Evolutionary conservation across 2,113 vertebrate genomes (phyloP).

Genomic region (Otolemur garnettii): DNA sequence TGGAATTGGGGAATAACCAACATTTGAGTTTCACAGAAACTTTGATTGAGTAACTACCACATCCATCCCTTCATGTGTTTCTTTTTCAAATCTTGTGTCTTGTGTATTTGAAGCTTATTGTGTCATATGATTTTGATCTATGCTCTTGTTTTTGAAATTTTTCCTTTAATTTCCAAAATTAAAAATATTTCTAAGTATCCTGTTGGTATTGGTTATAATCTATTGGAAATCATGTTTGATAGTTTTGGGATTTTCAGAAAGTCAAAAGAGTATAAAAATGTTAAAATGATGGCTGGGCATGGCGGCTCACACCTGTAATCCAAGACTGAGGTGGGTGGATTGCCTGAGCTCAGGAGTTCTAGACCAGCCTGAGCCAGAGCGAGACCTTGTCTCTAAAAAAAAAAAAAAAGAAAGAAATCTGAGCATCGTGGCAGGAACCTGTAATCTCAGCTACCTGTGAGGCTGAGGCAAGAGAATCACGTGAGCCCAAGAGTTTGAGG

Average conservation of each 20-base stretch:
- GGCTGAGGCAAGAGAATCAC: too few species aligned
- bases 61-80: constrained; percentile 38
- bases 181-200: neutral
- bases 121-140: neutral
- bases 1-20: constrained; percentile 60
- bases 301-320: too few species aligned
- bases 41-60: neutral
- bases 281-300: neutral
- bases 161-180: neutral
- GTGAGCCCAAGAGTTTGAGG: too few species aligned
- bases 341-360: too few species aligned
- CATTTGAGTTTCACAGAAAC: constrained; percentile 59
- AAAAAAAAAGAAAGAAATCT: too few species aligned
- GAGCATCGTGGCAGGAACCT: too few species aligned
- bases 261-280: neutral
- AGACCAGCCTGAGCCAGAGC: too few species aligned
- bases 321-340: too few species aligned
- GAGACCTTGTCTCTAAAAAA: too few species aligned
- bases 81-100: neutral
- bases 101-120: neutral
- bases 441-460: too few species aligned
- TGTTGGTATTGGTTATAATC: neutral
- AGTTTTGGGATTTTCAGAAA: constrained; percentile 19
- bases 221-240: neutral
- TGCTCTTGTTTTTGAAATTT: neutral